Evolutionary conservation across 2,113 vertebrate genomes (phyloP).

Genomic region (Rynchops niger): DNA sequence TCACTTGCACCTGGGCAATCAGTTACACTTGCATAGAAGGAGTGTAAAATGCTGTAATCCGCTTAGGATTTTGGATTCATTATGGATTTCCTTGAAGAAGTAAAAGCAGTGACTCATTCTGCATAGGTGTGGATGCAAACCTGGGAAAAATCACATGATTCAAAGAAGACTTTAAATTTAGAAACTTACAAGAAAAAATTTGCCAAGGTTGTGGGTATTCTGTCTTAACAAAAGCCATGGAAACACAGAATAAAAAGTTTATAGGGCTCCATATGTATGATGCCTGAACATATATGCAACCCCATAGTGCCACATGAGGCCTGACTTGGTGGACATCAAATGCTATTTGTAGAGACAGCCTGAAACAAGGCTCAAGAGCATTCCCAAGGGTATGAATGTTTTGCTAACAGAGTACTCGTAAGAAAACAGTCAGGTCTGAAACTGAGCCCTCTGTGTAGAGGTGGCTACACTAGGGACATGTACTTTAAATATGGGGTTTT

Average conservation of each 20-base stretch:
- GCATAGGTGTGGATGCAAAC: not conserved
- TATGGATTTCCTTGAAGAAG: not conserved
- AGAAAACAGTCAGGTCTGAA: not conserved
- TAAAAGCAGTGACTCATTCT: not conserved
- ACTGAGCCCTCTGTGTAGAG: not conserved
- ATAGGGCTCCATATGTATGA: not conserved
- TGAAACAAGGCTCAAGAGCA: not conserved
- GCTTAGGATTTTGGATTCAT: not conserved
- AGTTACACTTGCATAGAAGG: not conserved
- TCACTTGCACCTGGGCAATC: not conserved
- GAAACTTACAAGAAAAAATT: not conserved
- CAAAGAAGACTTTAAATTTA: not conserved
- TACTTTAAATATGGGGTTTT: not conserved
- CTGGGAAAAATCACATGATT: not conserved
- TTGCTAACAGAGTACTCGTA: not conserved
- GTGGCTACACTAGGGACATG: accelerated
- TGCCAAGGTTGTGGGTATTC: not conserved
- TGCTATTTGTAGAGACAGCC: not conserved
- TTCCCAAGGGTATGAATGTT: not conserved
- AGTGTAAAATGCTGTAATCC: not conserved
- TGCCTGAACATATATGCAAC: not conserved
- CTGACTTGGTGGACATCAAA: not conserved
- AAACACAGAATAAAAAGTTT: not conserved
- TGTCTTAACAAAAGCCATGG: not conserved
- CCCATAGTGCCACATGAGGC: not conserved